These are phyloP conservation scores for Calameuta filiformis DNA, from an alignment of 2,888 invertebrate genomes.

Conservation along the genomic window DNA sequence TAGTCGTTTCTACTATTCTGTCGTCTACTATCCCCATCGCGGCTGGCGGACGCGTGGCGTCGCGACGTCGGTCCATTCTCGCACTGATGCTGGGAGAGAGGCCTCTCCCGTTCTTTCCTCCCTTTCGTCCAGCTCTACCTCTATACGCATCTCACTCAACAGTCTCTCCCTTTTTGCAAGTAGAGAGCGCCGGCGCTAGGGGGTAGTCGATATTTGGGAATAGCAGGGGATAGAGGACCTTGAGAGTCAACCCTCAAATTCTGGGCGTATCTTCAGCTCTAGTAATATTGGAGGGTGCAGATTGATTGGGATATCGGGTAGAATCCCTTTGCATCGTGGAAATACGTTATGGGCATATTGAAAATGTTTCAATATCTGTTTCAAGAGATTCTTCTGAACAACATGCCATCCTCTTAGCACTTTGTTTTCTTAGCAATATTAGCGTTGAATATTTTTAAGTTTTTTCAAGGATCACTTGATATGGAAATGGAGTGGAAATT, in stretches of 20 bases:
- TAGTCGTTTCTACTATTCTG: conserved; percentile 6
- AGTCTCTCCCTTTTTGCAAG: conserved; percentile 17
- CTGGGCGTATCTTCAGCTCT: not conserved
- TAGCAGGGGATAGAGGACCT: not conserved
- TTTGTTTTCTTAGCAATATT: not conserved
- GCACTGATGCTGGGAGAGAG: conserved; percentile 51
- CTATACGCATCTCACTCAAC: not conserved
- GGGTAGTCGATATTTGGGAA: conserved; percentile 53
- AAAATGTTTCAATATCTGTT: not conserved
- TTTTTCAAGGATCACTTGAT: not conserved
- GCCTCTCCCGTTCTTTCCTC: conserved; percentile 29
- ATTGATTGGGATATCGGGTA: conserved; percentile 12
- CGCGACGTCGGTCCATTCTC: conserved; percentile 58
- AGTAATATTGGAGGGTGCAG: conserved; percentile 7
- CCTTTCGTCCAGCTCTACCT: conserved; percentile 14
- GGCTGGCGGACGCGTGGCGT: conserved; percentile 46
- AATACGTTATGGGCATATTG: not conserved
- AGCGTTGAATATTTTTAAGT: not conserved
- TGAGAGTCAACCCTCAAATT: not conserved
- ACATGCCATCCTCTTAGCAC: not conserved
- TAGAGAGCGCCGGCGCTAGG: conserved; percentile 57
- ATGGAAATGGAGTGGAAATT: not conserved
- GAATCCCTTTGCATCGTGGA: not conserved
- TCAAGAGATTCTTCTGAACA: not conserved
- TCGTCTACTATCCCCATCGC: conserved; percentile 9